A percentile compares a stretch with the other conserved stretches of the same genome.
Evolutionary conservation across 2,113 vertebrate genomes (phyloP).

Genomic region (Lethenteron reissneri): DNA sequence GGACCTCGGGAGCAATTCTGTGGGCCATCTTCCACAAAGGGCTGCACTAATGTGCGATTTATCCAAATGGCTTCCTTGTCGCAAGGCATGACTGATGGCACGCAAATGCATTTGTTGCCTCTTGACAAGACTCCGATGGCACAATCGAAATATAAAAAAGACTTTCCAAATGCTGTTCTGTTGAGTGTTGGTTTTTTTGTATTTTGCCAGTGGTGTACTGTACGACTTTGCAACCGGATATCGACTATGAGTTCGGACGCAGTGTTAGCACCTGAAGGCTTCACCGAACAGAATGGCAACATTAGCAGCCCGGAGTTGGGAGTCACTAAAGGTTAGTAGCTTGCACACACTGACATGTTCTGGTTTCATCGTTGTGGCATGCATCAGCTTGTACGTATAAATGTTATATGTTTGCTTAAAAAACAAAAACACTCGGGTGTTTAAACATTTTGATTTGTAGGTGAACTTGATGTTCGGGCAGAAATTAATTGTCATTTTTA

Average conservation of each 20-base stretch:
- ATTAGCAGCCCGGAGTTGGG: constrained; percentile 67
- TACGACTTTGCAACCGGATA: constrained; percentile 22
- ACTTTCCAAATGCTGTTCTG: no score
- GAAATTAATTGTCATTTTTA: background rate
- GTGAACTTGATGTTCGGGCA: background rate
- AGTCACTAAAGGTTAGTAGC: background rate
- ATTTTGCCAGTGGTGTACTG: background rate
- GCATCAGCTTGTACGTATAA: background rate
- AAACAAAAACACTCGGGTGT: background rate
- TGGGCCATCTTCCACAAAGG: no score
- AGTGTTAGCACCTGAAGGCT: constrained; percentile 98
- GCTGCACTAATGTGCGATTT: no score
- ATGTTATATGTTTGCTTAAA: background rate
- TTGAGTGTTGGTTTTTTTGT: no score
- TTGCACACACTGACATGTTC: background rate
- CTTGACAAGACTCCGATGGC: no score
- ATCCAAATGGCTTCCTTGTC: no score
- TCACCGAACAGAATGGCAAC: constrained; percentile 90
- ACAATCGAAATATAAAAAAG: no score
- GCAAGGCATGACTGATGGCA: no score
- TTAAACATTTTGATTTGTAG: background rate
- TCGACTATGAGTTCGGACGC: constrained; percentile 97
- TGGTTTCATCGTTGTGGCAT: background rate
- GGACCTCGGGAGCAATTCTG: no score
- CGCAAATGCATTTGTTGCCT: no score